Conservation (phyloP, 1,140 invertebrate species). For the Philotrypesis tridentata region DNA sequence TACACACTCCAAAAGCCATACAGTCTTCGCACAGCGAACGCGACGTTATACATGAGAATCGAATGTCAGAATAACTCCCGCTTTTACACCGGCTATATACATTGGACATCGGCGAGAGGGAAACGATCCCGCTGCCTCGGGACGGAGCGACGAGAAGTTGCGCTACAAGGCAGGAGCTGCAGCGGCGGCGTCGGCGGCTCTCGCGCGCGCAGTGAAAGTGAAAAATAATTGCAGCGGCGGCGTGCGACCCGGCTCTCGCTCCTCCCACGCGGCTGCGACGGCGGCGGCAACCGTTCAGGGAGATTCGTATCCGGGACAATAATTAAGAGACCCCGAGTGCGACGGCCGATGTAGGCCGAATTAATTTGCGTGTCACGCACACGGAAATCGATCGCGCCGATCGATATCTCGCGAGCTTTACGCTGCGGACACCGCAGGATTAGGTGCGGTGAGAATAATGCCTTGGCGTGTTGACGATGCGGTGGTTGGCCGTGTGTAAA, state of each 20-base stretch:
- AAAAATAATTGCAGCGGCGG: slow-evolving; percentile 46
- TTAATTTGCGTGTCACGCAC: slow-evolving; percentile 35
- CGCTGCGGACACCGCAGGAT: slow-evolving; percentile 60
- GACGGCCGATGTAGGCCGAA: neutral
- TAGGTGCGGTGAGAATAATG: too few relatives aligned
- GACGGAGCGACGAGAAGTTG: neutral
- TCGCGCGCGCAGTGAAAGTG: slow-evolving; percentile 53
- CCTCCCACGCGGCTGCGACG: slow-evolving; percentile 13
- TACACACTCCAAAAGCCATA: neutral
- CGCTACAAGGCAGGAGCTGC: too few relatives aligned
- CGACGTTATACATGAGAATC: too few relatives aligned
- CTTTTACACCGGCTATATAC: too few relatives aligned
- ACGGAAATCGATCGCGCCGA: slow-evolving; percentile 47
- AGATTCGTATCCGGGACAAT: slow-evolving; percentile 30
- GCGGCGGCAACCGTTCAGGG: neutral
- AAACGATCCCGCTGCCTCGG: neutral
- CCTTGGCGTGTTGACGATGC: too few relatives aligned
- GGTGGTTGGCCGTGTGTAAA: too few relatives aligned
- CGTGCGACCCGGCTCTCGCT: slow-evolving; percentile 21
- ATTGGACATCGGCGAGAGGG: too few relatives aligned
- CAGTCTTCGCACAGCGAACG: too few relatives aligned
- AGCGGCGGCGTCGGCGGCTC: neutral
- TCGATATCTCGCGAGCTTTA: slow-evolving; percentile 49
- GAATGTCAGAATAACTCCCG: too few relatives aligned
- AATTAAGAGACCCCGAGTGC: slow-evolving; percentile 19